Evolutionary conservation across 2,888 invertebrate species (phyloP), one percentile per base, ranked within the genome.

Genomic region (Yponomeuta evonymella): DNA sequence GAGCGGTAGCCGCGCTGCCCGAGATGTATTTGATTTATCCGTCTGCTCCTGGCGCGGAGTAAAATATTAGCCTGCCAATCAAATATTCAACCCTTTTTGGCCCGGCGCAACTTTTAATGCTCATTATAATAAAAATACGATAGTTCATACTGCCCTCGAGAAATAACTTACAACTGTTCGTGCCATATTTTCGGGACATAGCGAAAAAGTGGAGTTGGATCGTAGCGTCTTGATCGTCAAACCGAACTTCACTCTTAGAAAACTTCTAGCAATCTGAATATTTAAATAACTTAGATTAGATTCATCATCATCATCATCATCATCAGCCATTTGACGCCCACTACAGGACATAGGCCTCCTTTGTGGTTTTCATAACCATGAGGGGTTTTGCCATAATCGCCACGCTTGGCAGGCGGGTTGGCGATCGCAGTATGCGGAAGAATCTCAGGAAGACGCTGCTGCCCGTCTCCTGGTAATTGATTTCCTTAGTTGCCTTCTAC

Each of bases 91-190:
- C 80, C 71, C 87, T 84, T 88, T 89, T 90, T 86, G 83, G 85
- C 73, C 82, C 74, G 79, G 81, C 83, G 87, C 85, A 83, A 82
- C 83, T 85, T 80, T 88, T 84, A 83, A 84, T 82, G 83, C 83
- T 90, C 85, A 88, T 92, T 90, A 89, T 86, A 90, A 91, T 90
- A 91, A 90, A 90, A 88, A 89, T 83, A 81, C 89, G 77, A 90
- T 89, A 89, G 86, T 85, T 90, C 88, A 90, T 87, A 83, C 83
- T 83, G 69, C 70, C 67, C 36, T 67, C 67, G 81, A 80, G 80
- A 80, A 81, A 81, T 81, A 81, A 75, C 74, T 77, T 81, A 79
- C 76, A 77, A 80, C 78, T 76, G 78, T 78, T 70, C 33, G 79
- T 80, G 80, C 80, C 79, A 81, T 78, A 80, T 86, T 84, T 58